A percentile compares a stretch with the other conserved stretches of the same genome.
These are phyloP conservation scores for Climacteris rufus DNA, from an alignment of 2,113 vertebrate species.

Conservation along the genomic window DNA sequence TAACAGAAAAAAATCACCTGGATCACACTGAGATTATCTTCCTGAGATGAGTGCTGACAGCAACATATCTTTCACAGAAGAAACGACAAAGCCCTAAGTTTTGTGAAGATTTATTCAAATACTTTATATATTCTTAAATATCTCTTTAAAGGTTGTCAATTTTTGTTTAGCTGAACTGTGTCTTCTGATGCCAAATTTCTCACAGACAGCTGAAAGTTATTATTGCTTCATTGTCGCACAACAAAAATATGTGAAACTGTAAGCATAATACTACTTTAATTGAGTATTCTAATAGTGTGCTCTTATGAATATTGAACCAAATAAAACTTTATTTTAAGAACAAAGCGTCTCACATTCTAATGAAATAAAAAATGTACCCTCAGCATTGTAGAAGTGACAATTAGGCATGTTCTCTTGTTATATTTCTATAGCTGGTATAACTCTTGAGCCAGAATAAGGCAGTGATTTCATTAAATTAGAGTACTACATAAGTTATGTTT, in stretches of 20 bases:
- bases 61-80: background rate
- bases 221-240: background rate
- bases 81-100: background rate
- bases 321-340: background rate
- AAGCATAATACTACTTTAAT: background rate
- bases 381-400: background rate
- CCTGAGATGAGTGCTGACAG: background rate
- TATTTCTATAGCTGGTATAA: background rate
- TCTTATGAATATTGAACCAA: background rate
- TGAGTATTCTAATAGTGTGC: background rate
- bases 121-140: background rate
- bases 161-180: background rate
- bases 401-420: background rate
- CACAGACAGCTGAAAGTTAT: conserved; percentile 6
- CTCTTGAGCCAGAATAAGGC: background rate
- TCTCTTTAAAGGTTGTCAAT: background rate
- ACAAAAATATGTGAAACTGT: background rate
- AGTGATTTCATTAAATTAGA: background rate
- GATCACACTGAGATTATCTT: background rate
- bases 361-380: background rate
- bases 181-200: conserved; percentile 18
- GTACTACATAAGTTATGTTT: background rate
- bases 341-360: background rate
- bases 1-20: background rate
- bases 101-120: background rate